Evolutionary conservation across 2,888 invertebrate genomes (phyloP).

Genomic region (Terebella lapidaria): DNA sequence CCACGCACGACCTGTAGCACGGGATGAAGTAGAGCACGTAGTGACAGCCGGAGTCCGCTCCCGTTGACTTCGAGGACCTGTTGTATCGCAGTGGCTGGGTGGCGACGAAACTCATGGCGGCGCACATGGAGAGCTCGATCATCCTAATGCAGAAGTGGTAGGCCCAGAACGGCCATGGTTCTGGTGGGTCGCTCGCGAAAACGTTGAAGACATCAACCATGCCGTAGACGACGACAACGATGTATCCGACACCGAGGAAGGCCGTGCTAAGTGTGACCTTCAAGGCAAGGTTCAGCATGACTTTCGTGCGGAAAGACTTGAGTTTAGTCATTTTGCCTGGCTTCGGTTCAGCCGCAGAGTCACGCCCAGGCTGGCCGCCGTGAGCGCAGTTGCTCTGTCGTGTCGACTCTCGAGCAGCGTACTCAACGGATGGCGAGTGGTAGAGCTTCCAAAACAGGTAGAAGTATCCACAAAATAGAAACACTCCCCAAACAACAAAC

Average conservation of each 20-base stretch:
- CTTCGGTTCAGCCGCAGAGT: neutral
- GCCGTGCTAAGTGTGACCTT: conserved; percentile 85
- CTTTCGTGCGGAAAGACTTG: conserved; percentile 38
- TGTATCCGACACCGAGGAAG: conserved; percentile 75
- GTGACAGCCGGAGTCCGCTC: neutral
- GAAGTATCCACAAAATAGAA: conserved; percentile 77
- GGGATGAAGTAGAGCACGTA: neutral
- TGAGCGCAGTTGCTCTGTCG: neutral
- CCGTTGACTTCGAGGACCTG: neutral
- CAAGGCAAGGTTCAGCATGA: conserved; percentile 74
- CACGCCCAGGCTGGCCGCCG: neutral
- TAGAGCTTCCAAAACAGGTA: conserved; percentile 33
- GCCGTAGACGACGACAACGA: conserved; percentile 78
- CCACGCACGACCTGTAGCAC: too few species aligned
- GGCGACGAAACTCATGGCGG: conserved; percentile 77
- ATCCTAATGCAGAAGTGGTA: conserved; percentile 81
- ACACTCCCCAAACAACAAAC: conserved; percentile 78
- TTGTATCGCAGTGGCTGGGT: conserved; percentile 59
- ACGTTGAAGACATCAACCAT: conserved; percentile 62
- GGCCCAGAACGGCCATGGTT: conserved; percentile 83
- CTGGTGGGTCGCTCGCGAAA: conserved; percentile 48
- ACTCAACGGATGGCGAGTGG: too few species aligned
- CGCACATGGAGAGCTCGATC: conserved; percentile 82
- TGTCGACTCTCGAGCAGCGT: neutral
- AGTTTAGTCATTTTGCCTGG: neutral